Evolutionary conservation across 2,888 invertebrate species (phyloP).

Genomic region (Synergus itoensis): DNA sequence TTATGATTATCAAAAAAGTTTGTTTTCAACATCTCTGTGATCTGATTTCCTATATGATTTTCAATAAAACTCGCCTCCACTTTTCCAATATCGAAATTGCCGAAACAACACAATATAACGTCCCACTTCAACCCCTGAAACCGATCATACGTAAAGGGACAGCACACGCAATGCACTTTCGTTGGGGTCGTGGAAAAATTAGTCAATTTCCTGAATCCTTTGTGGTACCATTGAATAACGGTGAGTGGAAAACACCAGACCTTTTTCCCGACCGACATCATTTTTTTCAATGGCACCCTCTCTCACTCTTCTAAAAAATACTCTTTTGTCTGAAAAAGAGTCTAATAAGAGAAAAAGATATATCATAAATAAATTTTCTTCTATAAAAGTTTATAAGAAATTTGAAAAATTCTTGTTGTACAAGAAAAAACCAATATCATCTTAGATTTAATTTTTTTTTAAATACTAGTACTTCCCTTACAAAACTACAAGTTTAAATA

Average conservation of each 20-base stretch:
- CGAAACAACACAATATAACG: conserved; percentile 33
- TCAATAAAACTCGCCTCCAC: conserved; percentile 20
- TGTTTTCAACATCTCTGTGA: conserved; percentile 26
- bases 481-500: background rate
- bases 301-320: conserved; percentile 27
- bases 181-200: conserved; percentile 58
- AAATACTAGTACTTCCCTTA: background rate
- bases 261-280: conserved; percentile 42
- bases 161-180: conserved; percentile 50
- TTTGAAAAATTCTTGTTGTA: background rate
- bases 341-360: background rate
- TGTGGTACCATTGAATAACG: conserved; percentile 53
- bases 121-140: conserved; percentile 30
- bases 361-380: background rate
- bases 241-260: conserved; percentile 55
- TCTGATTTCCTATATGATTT: conserved; percentile 8
- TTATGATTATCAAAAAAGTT: background rate
- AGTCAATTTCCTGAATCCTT: conserved; percentile 63
- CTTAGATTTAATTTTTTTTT: background rate
- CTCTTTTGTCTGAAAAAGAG: background rate
- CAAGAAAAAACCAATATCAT: background rate
- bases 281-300: conserved; percentile 53
- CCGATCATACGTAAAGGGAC: conserved; percentile 30
- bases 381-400: background rate
- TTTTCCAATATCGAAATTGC: conserved; percentile 31